Evolutionary conservation across 2,888 invertebrate genomes (phyloP), one percentile per base, ranked within the genome.

Genomic region (Folsomia candida): DNA sequence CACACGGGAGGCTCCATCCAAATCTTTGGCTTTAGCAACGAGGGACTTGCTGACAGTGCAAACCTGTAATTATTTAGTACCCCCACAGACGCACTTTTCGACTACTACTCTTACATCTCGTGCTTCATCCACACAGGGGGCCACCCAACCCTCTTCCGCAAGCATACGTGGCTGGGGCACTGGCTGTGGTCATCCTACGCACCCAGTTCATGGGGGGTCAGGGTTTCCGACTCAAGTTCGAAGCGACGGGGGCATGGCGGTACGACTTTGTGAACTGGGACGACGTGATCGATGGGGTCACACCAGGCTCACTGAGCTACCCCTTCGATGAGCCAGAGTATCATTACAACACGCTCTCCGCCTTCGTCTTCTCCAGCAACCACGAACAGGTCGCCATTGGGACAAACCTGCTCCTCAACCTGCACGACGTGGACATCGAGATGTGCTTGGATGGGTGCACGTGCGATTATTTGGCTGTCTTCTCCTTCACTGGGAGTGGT

Each of bases 141-240:
- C 70, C 70, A 22, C 70, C 70, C 0, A 70, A 66, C 29, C 66
- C 70, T 6, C 25, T 70, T 3, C 2, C 51, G 14, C 51, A 65
- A 51, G 51, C n/a, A 4, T 70, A 11, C 22, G 51, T 61, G 1
- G n/a, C 25, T 26, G 66, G 66, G 2, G 18, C 51, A 2, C 2
- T 51, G 14, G 70, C 64, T 6, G 61, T 70, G 11, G 70, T 70
- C 18, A 51, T 70, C 1, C 66, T 70, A 25, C 59, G 54, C 29
- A 64, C 59, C 4, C 26, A 37, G 9, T n/a, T n/a, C 25, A 20
- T n/a, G 6, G 6, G 25, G 1, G 70, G 70, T 1, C 47, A 47
- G 14, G 70, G 70, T 18, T 70, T 70, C 29, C 47, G 62, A 1
- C 61, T 70, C 2, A 22, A 11, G 3, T 65, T 51, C 27, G 54